phyloP scores from a whole-genome alignment of 2,113 vertebrate species.

The Trochalopteron elliotii region DNA sequence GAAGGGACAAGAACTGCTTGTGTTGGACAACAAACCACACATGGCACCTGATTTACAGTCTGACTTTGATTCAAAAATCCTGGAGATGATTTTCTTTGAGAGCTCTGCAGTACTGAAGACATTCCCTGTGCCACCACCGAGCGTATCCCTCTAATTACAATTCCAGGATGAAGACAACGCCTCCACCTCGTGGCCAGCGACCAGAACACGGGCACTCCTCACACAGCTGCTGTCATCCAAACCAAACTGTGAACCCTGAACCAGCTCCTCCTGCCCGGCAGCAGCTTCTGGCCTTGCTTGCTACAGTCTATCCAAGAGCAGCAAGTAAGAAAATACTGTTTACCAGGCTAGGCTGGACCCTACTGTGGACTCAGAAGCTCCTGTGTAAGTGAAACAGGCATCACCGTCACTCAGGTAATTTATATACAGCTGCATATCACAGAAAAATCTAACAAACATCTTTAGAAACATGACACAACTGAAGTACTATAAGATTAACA shows the following conservation, averaged over 20 bases:
- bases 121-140: neutral
- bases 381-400: neutral
- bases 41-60: neutral
- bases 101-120: neutral
- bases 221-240: neutral
- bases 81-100: neutral
- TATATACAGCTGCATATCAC: neutral
- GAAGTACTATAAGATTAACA: neutral
- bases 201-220: neutral
- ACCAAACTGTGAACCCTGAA: accelerated
- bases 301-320: neutral
- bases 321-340: neutral
- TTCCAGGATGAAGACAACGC: neutral
- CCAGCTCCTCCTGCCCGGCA: neutral
- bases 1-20: neutral
- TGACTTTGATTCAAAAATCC: neutral
- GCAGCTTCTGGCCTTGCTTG: neutral
- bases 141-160: accelerated
- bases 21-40: accelerated
- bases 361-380: neutral
- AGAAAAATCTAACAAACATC: neutral
- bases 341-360: neutral
- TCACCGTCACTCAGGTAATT: neutral
- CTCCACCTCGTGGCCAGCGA: constrained; percentile 59
- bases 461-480: neutral